Evolutionary conservation across 1,140 invertebrate genomes (phyloP), one percentile per base, ranked within the genome.

Genomic region (Sarcophaga bullata): DNA sequence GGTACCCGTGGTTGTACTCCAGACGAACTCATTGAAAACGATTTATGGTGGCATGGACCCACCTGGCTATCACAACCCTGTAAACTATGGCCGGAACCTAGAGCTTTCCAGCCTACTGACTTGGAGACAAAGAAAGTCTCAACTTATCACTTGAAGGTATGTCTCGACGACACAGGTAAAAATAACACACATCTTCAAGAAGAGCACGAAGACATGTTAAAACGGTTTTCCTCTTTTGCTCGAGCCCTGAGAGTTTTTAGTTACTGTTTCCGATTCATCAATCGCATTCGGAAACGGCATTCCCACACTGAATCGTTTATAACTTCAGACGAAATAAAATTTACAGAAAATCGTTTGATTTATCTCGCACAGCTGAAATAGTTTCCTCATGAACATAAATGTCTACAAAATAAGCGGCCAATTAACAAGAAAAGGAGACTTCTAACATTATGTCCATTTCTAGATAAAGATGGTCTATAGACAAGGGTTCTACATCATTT

Each of bases 1-100:
- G n/a, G n/a, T n/a, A n/a, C n/a, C 83, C 82, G 54, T 80, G 84
- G 46, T 84, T 50, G 49, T 10, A 81, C 80, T 19, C 80, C 52
- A 62, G 19, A 54, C 7, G 6, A 81, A 62, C 54, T 73, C 37
- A 10, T 15, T 17, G 47, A 47, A 48, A 68, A 54, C 13, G 17
- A 15, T 8, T 25, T 81, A 8, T 81, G 80, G 80, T 47, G 37
- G 54, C 13, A 47, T 80, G 80, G 80, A 15, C 80, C 80, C 8
- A 48, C 62, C 37, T 81, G 52, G 13, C 46, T 68, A 11, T 25
- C 7, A 10, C 46, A 47, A 46, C 8, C 52, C 10, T 19, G 6
- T 9, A 13, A 37, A 9, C 15, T 62, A 1, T 81, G 62, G 81
- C 48, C 81, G 49, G 49, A 73, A 68, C 49, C 2, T 6, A n/a